Evolutionary conservation across 2,113 vertebrate genomes (phyloP), one percentile per base, ranked within the genome.

Genomic region (Lucifuga dentata): DNA sequence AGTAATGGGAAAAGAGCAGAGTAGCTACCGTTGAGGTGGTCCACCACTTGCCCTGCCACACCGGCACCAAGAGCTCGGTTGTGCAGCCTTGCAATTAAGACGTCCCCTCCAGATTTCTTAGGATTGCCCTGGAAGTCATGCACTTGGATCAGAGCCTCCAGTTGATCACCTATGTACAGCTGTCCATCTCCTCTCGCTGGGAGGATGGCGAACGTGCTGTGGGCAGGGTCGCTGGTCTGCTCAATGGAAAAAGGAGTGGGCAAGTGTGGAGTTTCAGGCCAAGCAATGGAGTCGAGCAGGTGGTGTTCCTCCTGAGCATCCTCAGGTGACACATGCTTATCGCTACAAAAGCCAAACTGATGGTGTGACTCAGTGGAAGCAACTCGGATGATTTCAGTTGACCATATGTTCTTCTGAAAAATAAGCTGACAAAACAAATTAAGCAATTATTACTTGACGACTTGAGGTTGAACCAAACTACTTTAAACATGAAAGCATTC

Each of bases 81-180:
- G 78, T 95, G 92, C 61, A 98, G 92, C 40, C 93, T 85, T 20
- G 93, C 93, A 39, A 95, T 85, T 40, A 98, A 81, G 21, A 96
- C 93, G 78, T 98, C 96, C 39, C 96, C 95, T 0, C 97, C 96
- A 6, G 93, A 93, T 32, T 73, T 91, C 84, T 96, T 98, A 43
- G 94, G 92, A 26, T 78, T 86, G 5, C 95, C 93, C 41, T 91
- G 80, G 86, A 94, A 97, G 83, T 98, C 94, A 5, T 81, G 91
- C 61, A 96, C 81, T 0, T 85, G 90, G 33, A 98, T 94, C 0
- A 91, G 81, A 5, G 95, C 94, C 61, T 95, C 91, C 51, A 98
- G 73, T 75, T 93, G 73, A 72, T 94, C 94, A 1, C 95, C 96
- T 36, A 96, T 89, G 9, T 26, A 86, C 87, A 95, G 94, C 41